Conservation (phyloP, 2,797 vertebrate species). For the Poeciliopsis presidionis region DNA sequence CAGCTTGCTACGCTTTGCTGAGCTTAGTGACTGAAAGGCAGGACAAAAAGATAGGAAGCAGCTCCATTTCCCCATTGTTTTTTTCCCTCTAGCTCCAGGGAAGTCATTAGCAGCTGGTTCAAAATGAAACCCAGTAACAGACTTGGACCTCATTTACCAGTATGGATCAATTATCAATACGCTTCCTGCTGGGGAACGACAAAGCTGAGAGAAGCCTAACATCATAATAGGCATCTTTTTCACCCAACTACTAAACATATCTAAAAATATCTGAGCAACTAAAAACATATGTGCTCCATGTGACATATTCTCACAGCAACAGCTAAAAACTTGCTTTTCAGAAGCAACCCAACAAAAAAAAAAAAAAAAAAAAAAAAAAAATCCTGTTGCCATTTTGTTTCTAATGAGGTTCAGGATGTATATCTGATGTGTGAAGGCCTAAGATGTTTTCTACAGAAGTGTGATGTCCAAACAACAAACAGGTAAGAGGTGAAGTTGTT, state of each 20-base stretch:
- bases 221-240: neutral
- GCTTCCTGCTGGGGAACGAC: slow-evolving; percentile 9
- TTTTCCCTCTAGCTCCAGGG: slow-evolving; percentile 53
- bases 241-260: neutral
- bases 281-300: neutral
- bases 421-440: neutral
- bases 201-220: neutral
- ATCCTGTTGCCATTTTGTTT: neutral
- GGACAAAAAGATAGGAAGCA: neutral
- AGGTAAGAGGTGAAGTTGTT: neutral
- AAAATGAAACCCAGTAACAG: slow-evolving; percentile 18
- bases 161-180: slow-evolving; percentile 34
- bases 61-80: neutral
- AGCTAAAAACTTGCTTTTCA: neutral
- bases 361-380: no score
- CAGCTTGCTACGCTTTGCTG: slow-evolving; percentile 4
- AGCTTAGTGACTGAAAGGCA: slow-evolving; percentile 19
- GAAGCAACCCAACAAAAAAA: neutral
- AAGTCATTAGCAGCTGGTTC: slow-evolving; percentile 63
- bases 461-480: no score
- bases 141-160: slow-evolving; percentile 50
- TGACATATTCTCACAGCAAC: neutral
- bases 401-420: neutral
- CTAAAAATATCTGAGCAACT: neutral
- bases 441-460: neutral